Base-by-base conservation (phyloP, 2,113 vertebrate genomes). In the Crotalus viridis region DNA sequence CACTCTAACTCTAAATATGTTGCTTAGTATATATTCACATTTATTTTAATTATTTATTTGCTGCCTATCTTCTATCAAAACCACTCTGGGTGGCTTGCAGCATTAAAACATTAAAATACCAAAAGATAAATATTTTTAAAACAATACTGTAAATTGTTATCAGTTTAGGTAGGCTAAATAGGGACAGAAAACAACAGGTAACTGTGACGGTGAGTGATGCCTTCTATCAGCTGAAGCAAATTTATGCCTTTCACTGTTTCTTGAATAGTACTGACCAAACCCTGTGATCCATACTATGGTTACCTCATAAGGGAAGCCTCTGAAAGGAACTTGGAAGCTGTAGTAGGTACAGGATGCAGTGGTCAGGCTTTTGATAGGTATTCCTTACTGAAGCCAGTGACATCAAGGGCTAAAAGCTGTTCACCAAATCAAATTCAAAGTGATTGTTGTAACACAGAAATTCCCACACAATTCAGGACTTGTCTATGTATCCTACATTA, bases 101-200 rank as follows among this genome's bases (percentile, higher is more conserved):
- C 12, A n/a, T 69, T 13, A 15, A 64, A 69, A 13, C 28, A 69
- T 69, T 69, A 5, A 69, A 69, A 69, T n/a, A n/a, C 61, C n/a
- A 69, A 69, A 69, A 69, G 10, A 69, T 69, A n/a, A 69, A 69
- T 69, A 69, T 69, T 69, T 69, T 12, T 69, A 69, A 64, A 64
- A 64, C 26, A 64, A 28, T 64, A 51, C 7, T 51, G 48, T 51
- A n/a, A 12, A 64, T 64, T n/a, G 69, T 81, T 81, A 54, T 43
- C 81, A 87, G 89, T 4, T 88, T 26, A 12, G 43, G 10, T 46
- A 10, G 54, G 22, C 39, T 64, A 28, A 86, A 69, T 87, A 55
- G 9, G 54, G 24, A 86, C 52, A 24, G 10, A 91, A 95, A 93
- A 87, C 85, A 95, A 94, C 19, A 74, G n/a, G n/a, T 39, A 33